Percentiles rank a stretch among this genome's conserved stretches.
These are phyloP conservation scores for Oxytorus armatus DNA, from an alignment of 2,888 invertebrate genomes.

Conservation along the genomic window DNA sequence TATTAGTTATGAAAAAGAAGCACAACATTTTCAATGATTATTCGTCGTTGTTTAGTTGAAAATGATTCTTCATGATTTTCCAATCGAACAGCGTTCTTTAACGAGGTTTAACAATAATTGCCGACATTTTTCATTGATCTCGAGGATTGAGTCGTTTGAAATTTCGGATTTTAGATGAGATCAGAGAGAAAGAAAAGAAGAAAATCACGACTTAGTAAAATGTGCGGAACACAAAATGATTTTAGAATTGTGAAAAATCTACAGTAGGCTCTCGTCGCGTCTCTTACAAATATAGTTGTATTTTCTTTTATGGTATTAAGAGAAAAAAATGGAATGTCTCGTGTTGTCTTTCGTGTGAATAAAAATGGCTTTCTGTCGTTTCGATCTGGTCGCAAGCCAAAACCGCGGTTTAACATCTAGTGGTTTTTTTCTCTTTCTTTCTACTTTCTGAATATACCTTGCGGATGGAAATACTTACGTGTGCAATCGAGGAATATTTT, in stretches of 20 bases:
- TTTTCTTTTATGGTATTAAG: no score
- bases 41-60: neutral
- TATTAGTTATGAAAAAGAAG: neutral
- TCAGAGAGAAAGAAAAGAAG: no score
- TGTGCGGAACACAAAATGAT: no score
- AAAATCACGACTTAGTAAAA: no score
- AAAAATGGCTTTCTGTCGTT: constrained; percentile 34
- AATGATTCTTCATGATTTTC: constrained; percentile 1
- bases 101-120: neutral
- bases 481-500: constrained; percentile 54
- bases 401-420: constrained; percentile 22
- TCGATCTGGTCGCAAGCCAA: constrained; percentile 58
- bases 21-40: neutral
- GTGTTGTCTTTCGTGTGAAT: constrained; percentile 25
- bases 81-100: neutral
- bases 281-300: constrained; percentile 61
- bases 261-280: constrained; percentile 57
- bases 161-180: no score
- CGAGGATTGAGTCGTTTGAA: no score
- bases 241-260: constrained; percentile 51
- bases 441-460: constrained; percentile 53
- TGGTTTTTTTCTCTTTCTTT: neutral
- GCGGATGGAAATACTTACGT: constrained; percentile 53
- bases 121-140: no score
- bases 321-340: constrained; percentile 68